Percentiles rank a stretch among this genome's conserved stretches.
Evolutionary conservation across 2,113 vertebrate species (phyloP).

Genomic region (Epinephelus moara): DNA sequence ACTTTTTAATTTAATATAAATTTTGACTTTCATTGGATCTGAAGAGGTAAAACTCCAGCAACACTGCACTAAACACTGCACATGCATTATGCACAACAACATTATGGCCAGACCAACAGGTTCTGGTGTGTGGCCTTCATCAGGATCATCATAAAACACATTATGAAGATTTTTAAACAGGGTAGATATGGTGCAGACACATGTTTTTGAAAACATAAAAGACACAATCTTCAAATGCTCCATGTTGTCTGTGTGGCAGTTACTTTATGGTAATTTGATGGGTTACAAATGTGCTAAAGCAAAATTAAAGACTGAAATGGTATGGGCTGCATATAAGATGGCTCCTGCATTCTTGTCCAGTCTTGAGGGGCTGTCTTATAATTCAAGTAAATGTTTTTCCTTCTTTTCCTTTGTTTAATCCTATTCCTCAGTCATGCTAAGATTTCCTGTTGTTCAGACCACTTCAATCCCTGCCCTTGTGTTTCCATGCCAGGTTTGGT

Average conservation of each 20-base stretch:
- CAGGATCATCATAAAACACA: neutral
- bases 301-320: neutral
- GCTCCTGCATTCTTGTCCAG: neutral
- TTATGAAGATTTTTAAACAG: neutral
- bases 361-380: neutral
- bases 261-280: neutral
- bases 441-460: no score
- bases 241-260: neutral
- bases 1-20: neutral
- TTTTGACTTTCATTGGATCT: neutral
- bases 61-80: neutral
- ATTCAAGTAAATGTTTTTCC: no score
- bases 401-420: no score
- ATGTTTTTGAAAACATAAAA: no score
- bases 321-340: neutral
- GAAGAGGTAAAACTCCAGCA: neutral
- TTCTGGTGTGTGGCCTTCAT: neutral
- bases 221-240: neutral
- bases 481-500: no score
- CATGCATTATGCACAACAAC: neutral
- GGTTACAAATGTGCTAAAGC: neutral
- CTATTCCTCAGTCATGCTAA: no score
- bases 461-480: no score
- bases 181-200: no score
- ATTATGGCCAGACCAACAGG: neutral